A percentile compares a stretch with the other conserved stretches of the same genome.
phyloP scores from a whole-genome alignment of 2,113 vertebrate genomes.

The Riparia riparia region DNA sequence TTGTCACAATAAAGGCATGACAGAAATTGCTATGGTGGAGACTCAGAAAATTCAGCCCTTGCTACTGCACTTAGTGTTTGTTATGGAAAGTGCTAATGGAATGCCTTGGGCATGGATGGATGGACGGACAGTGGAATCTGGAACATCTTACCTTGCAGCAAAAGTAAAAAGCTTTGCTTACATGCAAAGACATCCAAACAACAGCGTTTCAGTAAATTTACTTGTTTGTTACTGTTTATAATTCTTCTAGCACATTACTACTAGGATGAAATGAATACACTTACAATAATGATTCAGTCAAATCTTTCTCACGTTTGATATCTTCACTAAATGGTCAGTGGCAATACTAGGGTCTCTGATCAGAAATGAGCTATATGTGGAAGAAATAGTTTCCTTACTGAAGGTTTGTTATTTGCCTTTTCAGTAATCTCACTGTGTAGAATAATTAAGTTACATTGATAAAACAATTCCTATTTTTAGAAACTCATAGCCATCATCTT shows the following conservation, averaged over 20 bases:
- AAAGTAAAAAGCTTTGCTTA: background rate
- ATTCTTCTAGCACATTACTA: background rate
- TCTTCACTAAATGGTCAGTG: background rate
- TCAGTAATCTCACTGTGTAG: background rate
- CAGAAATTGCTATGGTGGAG: rapidly evolving
- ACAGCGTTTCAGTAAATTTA: background rate
- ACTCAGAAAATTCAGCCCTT: background rate
- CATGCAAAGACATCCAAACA: background rate
- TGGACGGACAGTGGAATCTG: background rate
- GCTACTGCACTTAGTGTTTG: background rate
- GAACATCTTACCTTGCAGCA: background rate
- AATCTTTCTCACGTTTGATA: background rate
- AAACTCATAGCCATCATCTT: background rate
- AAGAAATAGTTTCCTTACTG: background rate
- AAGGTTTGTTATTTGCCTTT: background rate
- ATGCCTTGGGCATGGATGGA: background rate
- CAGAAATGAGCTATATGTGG: background rate
- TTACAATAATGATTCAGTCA: background rate
- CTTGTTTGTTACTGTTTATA: background rate
- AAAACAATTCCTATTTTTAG: background rate
- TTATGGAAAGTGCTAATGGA: background rate
- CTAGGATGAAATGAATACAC: background rate
- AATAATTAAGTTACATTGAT: background rate
- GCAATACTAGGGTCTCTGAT: background rate
- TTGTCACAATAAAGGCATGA: background rate